Evolutionary conservation across 2,113 vertebrate genomes (phyloP), one percentile per base, ranked within the genome.

Genomic region (Bostrychus sinensis): DNA sequence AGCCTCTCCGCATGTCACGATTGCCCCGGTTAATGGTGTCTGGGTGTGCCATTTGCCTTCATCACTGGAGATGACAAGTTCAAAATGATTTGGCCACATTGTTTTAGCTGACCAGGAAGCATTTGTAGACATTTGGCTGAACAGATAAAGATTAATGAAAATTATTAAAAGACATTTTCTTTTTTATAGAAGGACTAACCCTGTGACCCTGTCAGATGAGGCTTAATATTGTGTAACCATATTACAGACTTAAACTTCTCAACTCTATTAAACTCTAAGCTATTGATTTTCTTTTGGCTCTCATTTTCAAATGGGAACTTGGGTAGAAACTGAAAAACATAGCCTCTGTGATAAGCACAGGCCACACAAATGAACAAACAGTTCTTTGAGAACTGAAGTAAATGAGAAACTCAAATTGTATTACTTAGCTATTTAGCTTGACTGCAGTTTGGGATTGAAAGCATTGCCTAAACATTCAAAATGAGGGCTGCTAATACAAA

Each of bases 11-110:
- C 58, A 37, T 17, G 70, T 77, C 71, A 63, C 78, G 63, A 79
- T 77, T 20, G 53, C 34, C 28, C 46, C 19, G 45, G 11, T 69
- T 79, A 70, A 78, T 73, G 66, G 26, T 28, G 61, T 41, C 46
- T 55, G 50, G 61, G 14, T 20, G 41, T 55, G 48, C 48, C 53
- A n/a, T 84, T 77, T 70, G 64, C 70, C 80, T 89, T 50, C 77
- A 87, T 84, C 76, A 73, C 43, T 8, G 26, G n/a, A 42, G 56
- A 46, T 23, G 70, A 62, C 42, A 72, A 68, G 59, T 30, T 19
- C 16, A 36, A 17, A 70, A 59, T 43, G 66, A 39, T 62, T 37
- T 43, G 58, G 57, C 39, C 34, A 48, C 37, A 43, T 78, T 62
- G 61, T 77, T 70, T 57, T 48, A 34, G 22, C 41, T 0, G n/a